phyloP scores from a whole-genome alignment of 1,140 invertebrate species.

The Lordiphosa stackelbergi region DNA sequence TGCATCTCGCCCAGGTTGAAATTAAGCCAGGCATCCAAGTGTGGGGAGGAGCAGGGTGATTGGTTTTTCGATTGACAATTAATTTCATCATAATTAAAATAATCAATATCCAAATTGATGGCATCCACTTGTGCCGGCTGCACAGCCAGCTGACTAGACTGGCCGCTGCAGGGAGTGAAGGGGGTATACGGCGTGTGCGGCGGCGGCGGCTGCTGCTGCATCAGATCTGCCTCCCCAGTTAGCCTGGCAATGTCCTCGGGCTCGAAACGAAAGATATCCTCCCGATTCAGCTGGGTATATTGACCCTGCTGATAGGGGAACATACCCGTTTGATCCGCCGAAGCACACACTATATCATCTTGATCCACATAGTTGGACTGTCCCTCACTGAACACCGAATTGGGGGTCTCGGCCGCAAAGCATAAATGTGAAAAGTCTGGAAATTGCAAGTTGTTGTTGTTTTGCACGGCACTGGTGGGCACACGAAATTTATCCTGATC shows the following conservation, averaged over 20 bases:
- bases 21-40: constrained; percentile 75
- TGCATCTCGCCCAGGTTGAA: constrained; percentile 60
- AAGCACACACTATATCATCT: constrained; percentile 58
- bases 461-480: constrained; percentile 15
- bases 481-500: constrained; percentile 34
- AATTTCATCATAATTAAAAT: constrained; percentile 77
- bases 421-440: constrained; percentile 66
- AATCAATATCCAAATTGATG: constrained; percentile 71
- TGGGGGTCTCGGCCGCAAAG: constrained; percentile 68
- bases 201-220: constrained; percentile 1
- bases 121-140: constrained; percentile 18
- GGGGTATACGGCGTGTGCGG: constrained; percentile 51
- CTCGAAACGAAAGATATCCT: constrained; percentile 75
- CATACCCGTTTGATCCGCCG: constrained; percentile 30
- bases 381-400: constrained; percentile 64
- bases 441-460: constrained; percentile 51
- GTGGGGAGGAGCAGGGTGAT: constrained; percentile 75
- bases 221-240: constrained; percentile 35
- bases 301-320: constrained; percentile 60
- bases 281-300: constrained; percentile 59
- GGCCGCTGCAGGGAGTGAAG: constrained; percentile 54
- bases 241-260: constrained; percentile 74
- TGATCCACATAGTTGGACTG: constrained; percentile 39
- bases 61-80: constrained; percentile 77
- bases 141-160: constrained; percentile 22